These are phyloP conservation scores for Opisthograptis luteolata DNA, from an alignment of 2,888 invertebrate genomes.

Conservation along the genomic window DNA sequence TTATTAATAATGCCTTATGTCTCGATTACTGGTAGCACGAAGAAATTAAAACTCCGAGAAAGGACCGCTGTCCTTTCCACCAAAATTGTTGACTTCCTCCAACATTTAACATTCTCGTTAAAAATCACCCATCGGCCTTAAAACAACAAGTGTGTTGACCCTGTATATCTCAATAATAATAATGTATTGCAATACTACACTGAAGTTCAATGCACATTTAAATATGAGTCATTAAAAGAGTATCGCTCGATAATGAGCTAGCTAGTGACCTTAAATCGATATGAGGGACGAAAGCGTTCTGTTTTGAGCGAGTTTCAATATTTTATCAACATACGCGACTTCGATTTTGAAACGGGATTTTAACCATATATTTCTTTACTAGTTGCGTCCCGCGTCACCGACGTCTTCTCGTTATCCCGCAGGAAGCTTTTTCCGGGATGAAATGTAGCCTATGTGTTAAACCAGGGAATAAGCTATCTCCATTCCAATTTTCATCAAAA, in stretches of 20 bases:
- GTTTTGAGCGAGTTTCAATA: no score
- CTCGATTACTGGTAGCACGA: neutral
- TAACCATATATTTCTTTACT: no score
- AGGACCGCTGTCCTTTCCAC: neutral
- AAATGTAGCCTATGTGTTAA: no score
- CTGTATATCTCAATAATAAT: neutral
- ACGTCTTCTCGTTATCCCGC: no score
- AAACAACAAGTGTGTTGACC: neutral
- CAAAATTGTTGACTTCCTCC: neutral
- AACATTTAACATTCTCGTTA: neutral
- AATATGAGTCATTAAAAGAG: slow-evolving; percentile 56
- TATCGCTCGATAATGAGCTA: slow-evolving; percentile 59
- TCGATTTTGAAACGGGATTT: no score
- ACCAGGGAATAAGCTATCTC: no score
- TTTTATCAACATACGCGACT: neutral
- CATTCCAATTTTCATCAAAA: no score
- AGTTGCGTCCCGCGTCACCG: no score
- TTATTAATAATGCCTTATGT: no score
- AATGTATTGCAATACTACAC: slow-evolving; percentile 32
- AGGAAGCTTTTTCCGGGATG: no score
- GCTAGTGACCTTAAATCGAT: slow-evolving; percentile 52
- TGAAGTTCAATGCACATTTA: slow-evolving; percentile 43
- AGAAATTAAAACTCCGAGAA: slow-evolving; percentile 1
- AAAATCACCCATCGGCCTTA: slow-evolving; percentile 8
- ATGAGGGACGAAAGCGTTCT: slow-evolving; percentile 41